These are phyloP conservation scores for Magallana gigas DNA, from an alignment of 1,140 invertebrate species.

Conservation along the genomic window DNA sequence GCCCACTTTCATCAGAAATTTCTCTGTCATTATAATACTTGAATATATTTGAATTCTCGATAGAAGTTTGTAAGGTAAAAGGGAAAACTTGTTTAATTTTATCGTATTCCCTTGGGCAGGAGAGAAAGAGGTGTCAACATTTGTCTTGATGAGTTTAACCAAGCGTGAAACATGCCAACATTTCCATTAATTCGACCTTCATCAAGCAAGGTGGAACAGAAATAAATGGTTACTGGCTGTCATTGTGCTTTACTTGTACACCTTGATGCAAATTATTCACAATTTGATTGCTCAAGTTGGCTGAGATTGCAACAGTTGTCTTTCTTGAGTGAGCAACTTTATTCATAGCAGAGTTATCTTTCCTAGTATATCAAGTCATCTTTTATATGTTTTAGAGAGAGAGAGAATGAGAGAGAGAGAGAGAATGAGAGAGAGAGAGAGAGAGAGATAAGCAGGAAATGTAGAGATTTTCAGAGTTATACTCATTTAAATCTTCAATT, in stretches of 20 bases:
- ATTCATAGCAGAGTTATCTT: not conserved
- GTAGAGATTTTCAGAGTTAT: too few relatives aligned
- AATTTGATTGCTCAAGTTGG: not conserved
- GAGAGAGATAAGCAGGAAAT: too few relatives aligned
- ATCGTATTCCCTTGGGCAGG: not conserved
- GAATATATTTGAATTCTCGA: not conserved
- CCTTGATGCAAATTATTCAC: too few relatives aligned
- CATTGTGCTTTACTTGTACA: too few relatives aligned
- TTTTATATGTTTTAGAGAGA: constrained; percentile 28
- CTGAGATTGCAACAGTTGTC: not conserved
- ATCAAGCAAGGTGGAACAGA: not conserved
- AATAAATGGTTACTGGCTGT: too few relatives aligned
- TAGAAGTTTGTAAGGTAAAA: not conserved
- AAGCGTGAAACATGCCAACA: not conserved
- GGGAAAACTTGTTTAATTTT: not conserved
- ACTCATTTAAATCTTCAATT: too few relatives aligned
- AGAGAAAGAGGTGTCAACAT: not conserved
- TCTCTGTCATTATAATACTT: not conserved
- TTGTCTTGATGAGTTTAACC: constrained; percentile 11
- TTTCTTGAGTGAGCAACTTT: not conserved
- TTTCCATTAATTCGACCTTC: constrained; percentile 3
- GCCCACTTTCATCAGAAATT: too few relatives aligned
- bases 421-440: constrained; percentile 1
- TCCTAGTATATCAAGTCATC: constrained; percentile 17
- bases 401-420: constrained; percentile 44